These are phyloP conservation scores for Zygothrica quintamaculata DNA, from an alignment of 2,888 invertebrate genomes.

Conservation along the genomic window DNA sequence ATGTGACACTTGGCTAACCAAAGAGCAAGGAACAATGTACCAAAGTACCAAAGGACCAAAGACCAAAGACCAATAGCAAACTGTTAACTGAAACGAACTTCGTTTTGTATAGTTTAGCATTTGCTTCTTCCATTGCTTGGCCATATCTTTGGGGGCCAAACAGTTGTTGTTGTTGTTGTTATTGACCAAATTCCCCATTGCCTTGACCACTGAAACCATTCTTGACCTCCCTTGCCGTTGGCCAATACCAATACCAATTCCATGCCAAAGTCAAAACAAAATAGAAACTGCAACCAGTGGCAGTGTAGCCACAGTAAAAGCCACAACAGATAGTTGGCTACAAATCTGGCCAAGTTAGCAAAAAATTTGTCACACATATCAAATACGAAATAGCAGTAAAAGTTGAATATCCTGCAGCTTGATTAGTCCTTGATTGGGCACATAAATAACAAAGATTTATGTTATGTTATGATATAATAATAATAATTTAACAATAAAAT, in stretches of 20 bases:
- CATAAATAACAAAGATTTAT: conserved; percentile 38
- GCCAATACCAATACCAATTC: too few relatives aligned
- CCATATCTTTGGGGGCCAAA: conserved; percentile 32
- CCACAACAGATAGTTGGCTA: conserved; percentile 40
- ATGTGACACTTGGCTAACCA: conserved; percentile 35
- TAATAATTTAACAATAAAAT: conserved; percentile 38
- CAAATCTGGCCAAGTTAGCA: conserved; percentile 46
- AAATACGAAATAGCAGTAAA: conserved; percentile 12
- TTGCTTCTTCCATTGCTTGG: conserved; percentile 30
- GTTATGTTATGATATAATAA: conserved; percentile 27
- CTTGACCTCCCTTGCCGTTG: conserved; percentile 1
- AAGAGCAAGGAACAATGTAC: too few relatives aligned
- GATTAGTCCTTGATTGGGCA: conserved; percentile 55
- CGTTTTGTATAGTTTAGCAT: background rate
- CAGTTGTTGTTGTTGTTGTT: too few relatives aligned
- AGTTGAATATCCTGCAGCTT: conserved; percentile 46
- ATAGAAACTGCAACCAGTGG: conserved; percentile 43
- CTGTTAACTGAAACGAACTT: background rate
- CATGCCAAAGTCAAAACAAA: conserved; percentile 15
- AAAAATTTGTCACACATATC: conserved; percentile 22
- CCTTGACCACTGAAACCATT: conserved; percentile 14
- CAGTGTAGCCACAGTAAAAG: background rate
- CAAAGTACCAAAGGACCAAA: conserved; percentile 32
- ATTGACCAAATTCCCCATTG: conserved; percentile 40
- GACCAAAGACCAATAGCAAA: conserved; percentile 29